Evolutionary conservation across 1,140 invertebrate genomes (phyloP).

Genomic region (Heliconius himera): DNA sequence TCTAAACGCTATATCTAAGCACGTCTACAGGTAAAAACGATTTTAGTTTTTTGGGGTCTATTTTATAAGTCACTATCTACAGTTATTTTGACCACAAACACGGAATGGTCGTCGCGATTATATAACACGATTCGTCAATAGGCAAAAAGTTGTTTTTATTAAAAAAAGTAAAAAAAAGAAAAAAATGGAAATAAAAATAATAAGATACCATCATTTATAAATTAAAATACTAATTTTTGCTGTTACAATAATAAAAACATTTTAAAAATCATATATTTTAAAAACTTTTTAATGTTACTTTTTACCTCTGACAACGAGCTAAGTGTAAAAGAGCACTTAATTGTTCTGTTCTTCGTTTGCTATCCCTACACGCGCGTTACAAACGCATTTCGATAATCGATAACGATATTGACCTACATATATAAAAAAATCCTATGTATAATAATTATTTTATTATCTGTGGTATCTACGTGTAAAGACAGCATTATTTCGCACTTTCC

Average conservation of each 20-base stretch:
- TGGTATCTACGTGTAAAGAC: constrained; percentile 6
- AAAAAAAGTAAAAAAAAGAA: neutral
- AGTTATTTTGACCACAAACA: constrained; percentile 12
- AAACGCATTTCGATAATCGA: neutral
- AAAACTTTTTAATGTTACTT: neutral
- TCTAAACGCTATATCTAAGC: constrained; percentile 20
- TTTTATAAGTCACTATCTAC: constrained; percentile 32
- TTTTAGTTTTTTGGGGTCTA: constrained; percentile 24
- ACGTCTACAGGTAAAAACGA: constrained; percentile 31
- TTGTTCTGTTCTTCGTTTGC: neutral
- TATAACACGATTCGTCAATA: constrained; percentile 3
- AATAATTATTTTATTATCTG: constrained; percentile 7
- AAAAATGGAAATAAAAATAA: neutral
- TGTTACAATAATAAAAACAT: neutral
- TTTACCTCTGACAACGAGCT: neutral
- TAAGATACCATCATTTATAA: neutral
- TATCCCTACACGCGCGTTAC: neutral
- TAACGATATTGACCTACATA: neutral
- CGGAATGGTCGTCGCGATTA: constrained; percentile 16
- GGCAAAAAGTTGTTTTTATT: neutral
- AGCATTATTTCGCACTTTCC: neutral
- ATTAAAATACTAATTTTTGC: too few relatives aligned
- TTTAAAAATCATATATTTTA: neutral
- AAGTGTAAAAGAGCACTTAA: constrained; percentile 12
- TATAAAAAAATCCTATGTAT: neutral